Base-by-base conservation (phyloP, 2,113 vertebrate species). In the Rhinichthys klamathensis region DNA sequence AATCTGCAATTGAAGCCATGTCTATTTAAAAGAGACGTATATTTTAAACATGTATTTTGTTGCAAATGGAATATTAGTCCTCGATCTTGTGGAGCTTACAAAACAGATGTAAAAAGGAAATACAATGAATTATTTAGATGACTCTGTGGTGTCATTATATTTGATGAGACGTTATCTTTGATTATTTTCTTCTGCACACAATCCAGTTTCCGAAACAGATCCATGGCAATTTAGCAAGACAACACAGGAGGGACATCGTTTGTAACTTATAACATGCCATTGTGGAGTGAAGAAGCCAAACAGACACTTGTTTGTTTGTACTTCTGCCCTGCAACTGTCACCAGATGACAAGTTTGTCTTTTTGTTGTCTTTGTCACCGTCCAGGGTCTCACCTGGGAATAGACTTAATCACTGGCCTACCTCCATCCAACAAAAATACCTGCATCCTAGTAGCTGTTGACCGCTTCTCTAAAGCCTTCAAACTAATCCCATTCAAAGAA, bases 321-420 rank as follows among this genome's bases (percentile, higher is more conserved):
- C 75, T 38, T 60, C 61, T 82, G 83, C 81, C 60, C 54, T 38
- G 38, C 65, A 51, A 23, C 65, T 78, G 4, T 79, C 30, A 6
- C 54, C 77, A 67, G 61, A 80, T 56, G 49, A 69, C 61, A 82
- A 69, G 70, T 74, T 56, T 85, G 58, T 80, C 15, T 30, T 67
- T 74, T 87, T 54, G 63, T 58, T 54, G 16, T 18, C 51, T 82
- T 25, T 38, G 78, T 77, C 73, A 8, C 38, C 7, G 7, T 41
- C 38, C 38, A 41, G 38, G 7, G 38, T 41, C 38, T 41, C 38
- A 41, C 38, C 7, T 8, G 7, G 38, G 38, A 41, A 41, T 41
- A 41, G 7, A 41, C 38, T 41, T 41, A 41, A 41, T 41, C 7
- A 41, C 38, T 8, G 38, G 1, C 38, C 38, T 41, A 41, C 38